A percentile compares a stretch with the other conserved stretches of the same genome.
phyloP scores from a whole-genome alignment of 1,140 invertebrate species.

The Meloidogyne floridensis region DNA sequence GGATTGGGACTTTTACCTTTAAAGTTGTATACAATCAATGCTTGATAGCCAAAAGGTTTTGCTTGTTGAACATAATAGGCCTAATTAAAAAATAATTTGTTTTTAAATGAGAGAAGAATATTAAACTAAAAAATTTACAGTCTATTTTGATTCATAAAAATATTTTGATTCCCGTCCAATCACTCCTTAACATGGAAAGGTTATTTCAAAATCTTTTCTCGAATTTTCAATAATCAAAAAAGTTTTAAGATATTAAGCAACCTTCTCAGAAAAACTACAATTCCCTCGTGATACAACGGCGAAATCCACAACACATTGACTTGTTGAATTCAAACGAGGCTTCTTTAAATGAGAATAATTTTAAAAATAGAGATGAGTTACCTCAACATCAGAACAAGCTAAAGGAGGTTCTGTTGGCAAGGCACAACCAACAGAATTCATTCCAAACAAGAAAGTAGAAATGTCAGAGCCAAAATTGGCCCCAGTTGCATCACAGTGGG shows the following conservation, averaged over 20 bases:
- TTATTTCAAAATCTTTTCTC: too few species aligned
- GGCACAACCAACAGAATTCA: slow-evolving; percentile 57
- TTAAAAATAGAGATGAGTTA: neutral
- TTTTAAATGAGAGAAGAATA: too few species aligned
- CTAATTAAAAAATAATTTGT: slow-evolving; percentile 7
- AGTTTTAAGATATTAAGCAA: neutral
- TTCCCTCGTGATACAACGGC: slow-evolving; percentile 61
- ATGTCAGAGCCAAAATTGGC: slow-evolving; percentile 61
- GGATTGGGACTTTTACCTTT: slow-evolving; percentile 49
- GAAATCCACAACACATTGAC: slow-evolving; percentile 50
- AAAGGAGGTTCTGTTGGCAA: slow-evolving; percentile 48
- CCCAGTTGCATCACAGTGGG: slow-evolving; percentile 62
- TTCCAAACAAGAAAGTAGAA: slow-evolving; percentile 40
- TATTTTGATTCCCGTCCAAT: too few species aligned
- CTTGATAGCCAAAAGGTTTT: slow-evolving; percentile 46
- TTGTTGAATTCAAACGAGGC: slow-evolving; percentile 22
- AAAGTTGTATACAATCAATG: slow-evolving; percentile 57
- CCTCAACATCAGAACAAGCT: slow-evolving; percentile 52
- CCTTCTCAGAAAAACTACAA: slow-evolving; percentile 60
- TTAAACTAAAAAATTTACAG: too few species aligned
- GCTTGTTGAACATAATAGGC: slow-evolving; percentile 57
- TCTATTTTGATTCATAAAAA: too few species aligned
- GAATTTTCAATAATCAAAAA: neutral
- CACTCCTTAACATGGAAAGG: neutral
- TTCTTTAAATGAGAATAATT: neutral